phyloP scores from a whole-genome alignment of 2,797 vertebrate species.

The Helarctos malayanus region DNA sequence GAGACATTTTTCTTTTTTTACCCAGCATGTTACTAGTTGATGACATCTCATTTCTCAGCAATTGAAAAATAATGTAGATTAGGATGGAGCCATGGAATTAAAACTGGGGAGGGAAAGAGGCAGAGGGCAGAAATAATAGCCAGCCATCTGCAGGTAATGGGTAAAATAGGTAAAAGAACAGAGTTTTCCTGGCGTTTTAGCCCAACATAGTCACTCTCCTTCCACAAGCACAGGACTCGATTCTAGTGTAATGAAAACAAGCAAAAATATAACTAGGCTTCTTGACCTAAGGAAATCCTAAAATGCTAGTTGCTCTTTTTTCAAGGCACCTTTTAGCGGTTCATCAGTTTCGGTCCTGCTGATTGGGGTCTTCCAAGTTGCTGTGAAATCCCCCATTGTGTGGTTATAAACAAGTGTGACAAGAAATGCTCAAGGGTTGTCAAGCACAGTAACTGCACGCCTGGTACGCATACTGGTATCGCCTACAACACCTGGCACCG shows the following conservation, averaged over 20 bases:
- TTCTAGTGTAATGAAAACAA: neutral
- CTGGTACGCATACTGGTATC: neutral
- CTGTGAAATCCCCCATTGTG: neutral
- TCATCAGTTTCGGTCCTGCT: neutral
- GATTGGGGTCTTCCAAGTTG: neutral
- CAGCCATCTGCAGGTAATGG: neutral
- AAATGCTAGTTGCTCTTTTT: neutral
- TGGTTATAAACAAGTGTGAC: neutral
- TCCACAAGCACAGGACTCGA: neutral
- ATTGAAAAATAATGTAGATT: slow-evolving; percentile 9
- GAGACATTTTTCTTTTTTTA: neutral
- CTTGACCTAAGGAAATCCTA: neutral
- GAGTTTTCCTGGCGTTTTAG: neutral
- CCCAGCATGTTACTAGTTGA: neutral
- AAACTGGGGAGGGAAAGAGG: neutral
- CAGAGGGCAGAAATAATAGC: neutral
- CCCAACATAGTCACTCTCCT: neutral
- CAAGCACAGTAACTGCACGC: neutral
- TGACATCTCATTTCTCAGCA: slow-evolving; percentile 44
- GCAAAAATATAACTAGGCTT: neutral
- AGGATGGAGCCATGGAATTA: neutral
- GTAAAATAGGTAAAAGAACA: neutral
- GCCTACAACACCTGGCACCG: accelerated
- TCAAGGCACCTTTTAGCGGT: neutral
- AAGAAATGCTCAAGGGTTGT: neutral